A percentile compares a stretch with the other conserved stretches of the same genome.
phyloP scores from a whole-genome alignment of 2,797 vertebrate genomes.

The Sebastes steindachneri region DNA sequence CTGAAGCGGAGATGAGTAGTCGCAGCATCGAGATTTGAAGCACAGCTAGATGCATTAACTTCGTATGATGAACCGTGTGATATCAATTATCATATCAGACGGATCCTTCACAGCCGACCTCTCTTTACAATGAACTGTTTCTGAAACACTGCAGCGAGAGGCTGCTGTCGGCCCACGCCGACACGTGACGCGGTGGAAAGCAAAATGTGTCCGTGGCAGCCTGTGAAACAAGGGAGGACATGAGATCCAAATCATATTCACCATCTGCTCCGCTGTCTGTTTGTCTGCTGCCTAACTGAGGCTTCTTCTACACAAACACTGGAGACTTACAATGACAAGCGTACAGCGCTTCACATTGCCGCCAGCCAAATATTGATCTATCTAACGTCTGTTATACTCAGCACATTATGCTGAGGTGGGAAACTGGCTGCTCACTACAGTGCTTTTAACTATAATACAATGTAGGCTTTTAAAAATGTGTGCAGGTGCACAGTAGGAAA shows the following conservation, averaged over 20 bases:
- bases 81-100: constrained; percentile 22
- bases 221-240: constrained; percentile 21
- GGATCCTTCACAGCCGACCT: constrained; percentile 15
- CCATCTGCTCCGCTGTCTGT: constrained; percentile 58
- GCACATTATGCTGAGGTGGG: constrained; percentile 19
- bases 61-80: constrained; percentile 6
- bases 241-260: constrained; percentile 39
- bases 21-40: not conserved
- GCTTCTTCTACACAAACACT: constrained; percentile 35
- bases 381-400: constrained; percentile 5
- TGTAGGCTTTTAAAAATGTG: not conserved
- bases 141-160: not conserved
- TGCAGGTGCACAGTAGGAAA: not conserved
- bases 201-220: constrained; percentile 32
- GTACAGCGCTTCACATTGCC: constrained; percentile 13
- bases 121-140: constrained; percentile 10
- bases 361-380: constrained; percentile 47
- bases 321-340: constrained; percentile 37
- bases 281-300: constrained; percentile 32
- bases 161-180: constrained; percentile 15
- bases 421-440: constrained; percentile 6
- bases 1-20: not conserved
- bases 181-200: not conserved
- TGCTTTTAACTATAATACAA: not conserved
- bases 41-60: not conserved